A percentile compares a stretch with the other conserved stretches of the same genome.
phyloP scores from a whole-genome alignment of 2,888 invertebrate genomes.

The Polylopha cassiicola region DNA sequence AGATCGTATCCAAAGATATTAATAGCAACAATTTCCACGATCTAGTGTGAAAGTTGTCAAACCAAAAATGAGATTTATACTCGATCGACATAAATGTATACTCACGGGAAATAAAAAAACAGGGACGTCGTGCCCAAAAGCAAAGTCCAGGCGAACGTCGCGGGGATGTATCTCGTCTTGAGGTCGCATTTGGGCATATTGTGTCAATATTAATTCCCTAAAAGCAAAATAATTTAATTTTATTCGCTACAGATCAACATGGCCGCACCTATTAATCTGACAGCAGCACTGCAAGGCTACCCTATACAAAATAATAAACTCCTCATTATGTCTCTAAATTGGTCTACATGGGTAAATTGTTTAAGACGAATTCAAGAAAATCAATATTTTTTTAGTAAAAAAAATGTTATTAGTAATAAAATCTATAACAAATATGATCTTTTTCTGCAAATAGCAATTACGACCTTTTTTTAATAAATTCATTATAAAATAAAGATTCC shows the following conservation, averaged over 20 bases:
- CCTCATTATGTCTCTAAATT: neutral
- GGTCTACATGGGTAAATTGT: no score
- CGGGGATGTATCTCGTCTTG: slow-evolving; percentile 97
- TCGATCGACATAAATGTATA: slow-evolving; percentile 69
- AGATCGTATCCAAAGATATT: slow-evolving; percentile 45
- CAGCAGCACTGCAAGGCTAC: slow-evolving; percentile 43
- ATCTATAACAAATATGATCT: no score
- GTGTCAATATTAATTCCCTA: slow-evolving; percentile 70
- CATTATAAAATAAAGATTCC: no score
- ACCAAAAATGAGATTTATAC: slow-evolving; percentile 60
- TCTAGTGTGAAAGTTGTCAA: slow-evolving; percentile 72
- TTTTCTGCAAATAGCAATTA: no score
- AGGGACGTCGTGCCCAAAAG: slow-evolving; percentile 94
- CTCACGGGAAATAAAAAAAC: slow-evolving; percentile 99
- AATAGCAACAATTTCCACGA: slow-evolving; percentile 62
- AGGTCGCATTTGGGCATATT: slow-evolving; percentile 97
- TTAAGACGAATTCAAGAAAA: no score
- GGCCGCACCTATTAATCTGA: slow-evolving; percentile 79
- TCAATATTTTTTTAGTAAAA: no score
- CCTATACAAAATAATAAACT: slow-evolving; percentile 31
- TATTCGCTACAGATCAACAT: slow-evolving; percentile 79
- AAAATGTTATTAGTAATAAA: no score
- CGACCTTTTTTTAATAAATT: no score
- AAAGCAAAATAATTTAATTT: slow-evolving; percentile 68
- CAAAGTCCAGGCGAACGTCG: slow-evolving; percentile 98